These are phyloP conservation scores for Egretta garzetta DNA, from an alignment of 2,113 vertebrate species.

Conservation along the genomic window DNA sequence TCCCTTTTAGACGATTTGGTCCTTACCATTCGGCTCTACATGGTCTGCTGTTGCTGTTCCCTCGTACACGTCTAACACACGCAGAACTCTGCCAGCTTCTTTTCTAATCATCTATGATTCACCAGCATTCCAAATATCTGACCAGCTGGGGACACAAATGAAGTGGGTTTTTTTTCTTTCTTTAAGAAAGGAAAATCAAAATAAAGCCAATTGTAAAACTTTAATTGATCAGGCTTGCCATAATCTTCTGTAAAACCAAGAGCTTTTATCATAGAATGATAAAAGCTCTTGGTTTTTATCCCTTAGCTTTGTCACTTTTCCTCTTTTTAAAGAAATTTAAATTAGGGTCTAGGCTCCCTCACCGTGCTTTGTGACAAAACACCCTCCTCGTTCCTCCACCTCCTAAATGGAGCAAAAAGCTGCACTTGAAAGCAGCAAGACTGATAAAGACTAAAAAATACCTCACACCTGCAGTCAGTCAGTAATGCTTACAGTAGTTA, in stretches of 20 bases:
- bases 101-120: neutral
- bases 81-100: neutral
- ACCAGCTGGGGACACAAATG: neutral
- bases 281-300: too few species aligned
- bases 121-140: neutral
- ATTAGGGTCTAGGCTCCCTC: neutral
- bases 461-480: neutral
- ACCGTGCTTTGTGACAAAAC: neutral
- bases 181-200: neutral
- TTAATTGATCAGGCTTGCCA: fast-evolving
- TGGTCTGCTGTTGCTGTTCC: too few species aligned
- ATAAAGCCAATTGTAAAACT: neutral
- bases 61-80: fast-evolving
- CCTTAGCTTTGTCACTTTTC: neutral
- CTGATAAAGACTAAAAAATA: neutral
- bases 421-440: neutral
- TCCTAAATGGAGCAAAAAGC: neutral
- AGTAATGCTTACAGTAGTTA: neutral
- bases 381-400: neutral
- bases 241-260: neutral
- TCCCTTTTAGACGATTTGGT: neutral
- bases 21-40: neutral
- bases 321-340: neutral
- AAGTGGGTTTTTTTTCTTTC: neutral
- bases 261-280: too few species aligned